phyloP scores from a whole-genome alignment of 2,888 invertebrate species.

The Cylindroiulus punctatus region DNA sequence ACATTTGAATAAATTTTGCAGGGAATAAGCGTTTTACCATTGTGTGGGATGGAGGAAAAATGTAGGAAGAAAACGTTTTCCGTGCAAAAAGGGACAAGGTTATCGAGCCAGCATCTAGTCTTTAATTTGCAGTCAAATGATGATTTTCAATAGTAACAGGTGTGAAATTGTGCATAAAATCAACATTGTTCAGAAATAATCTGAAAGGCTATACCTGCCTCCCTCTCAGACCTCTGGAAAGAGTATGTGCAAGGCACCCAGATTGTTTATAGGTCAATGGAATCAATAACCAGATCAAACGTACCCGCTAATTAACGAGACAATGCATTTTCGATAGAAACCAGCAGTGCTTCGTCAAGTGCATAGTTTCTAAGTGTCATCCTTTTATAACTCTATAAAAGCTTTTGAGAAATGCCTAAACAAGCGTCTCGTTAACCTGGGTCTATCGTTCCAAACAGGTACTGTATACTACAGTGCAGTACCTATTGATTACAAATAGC shows the following conservation, averaged over 20 bases:
- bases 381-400: not conserved
- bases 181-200: not conserved
- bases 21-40: not conserved
- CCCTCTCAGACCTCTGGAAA: not conserved
- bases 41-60: not conserved
- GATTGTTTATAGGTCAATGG: constrained; percentile 34
- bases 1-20: not conserved
- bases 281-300: constrained; percentile 38
- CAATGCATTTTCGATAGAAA: not conserved
- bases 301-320: not conserved
- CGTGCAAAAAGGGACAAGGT: not conserved
- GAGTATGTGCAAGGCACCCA: constrained; percentile 22
- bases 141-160: not conserved
- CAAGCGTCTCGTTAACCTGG: not conserved
- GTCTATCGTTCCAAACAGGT: not conserved
- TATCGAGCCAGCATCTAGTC: not conserved
- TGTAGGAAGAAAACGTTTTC: not conserved
- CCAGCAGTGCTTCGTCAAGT: not conserved
- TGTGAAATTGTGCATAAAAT: constrained; percentile 15
- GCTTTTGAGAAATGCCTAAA: not conserved
- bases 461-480: too few relatives aligned
- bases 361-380: not conserved
- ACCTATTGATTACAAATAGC: constrained; percentile 3
- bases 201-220: not conserved
- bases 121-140: not conserved